Base-by-base conservation (phyloP, 2,797 vertebrate genomes). In the Amblyraja radiata region DNA sequence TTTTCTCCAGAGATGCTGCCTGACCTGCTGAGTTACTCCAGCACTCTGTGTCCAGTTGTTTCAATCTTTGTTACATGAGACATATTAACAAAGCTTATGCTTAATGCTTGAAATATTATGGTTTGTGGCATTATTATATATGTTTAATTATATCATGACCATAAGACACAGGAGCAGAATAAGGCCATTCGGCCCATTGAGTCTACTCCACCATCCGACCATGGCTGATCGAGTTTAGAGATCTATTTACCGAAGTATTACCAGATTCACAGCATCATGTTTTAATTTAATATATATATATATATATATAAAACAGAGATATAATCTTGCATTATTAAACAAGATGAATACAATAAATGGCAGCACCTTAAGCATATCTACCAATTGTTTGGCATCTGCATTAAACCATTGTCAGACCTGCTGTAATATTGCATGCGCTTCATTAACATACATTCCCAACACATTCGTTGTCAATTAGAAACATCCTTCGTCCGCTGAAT, bases 251-350 rank as follows among this genome's bases (percentile, higher is more conserved):
- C 46, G 5, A 54, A 6, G 36, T 68, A 68, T 28, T 25, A 84
- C 84, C n/a, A 88, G 61, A 36, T 36, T 88, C 13, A 68, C 28
- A 0, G 28, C 63, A 88, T 36, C 10, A 86, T n/a, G 61, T 68
- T 88, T 88, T 32, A 65, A 32, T 65, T n/a, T 88, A 32, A 78
- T 32, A 78, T 13, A 32, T 63, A 88, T 14, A 88, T 14, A 88
- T 80, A 78, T 78, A 36, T 36, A 32, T 86, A 88, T 65, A 88
- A 88, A 88, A 88, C 61, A 88, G 58, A 86, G 63, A 65, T 88
- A 88, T 32, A 88, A 68, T 88, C 65, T 65, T 68, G n/a, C 61
- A 88, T n/a, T 8, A 18, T 65, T 32, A 68, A 88, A 88, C 84
- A 86, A 86, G 88, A 36, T 68, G 14, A 68, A 36, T 68, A 68